Base-by-base conservation (phyloP, 2,888 invertebrate genomes). In the Mesoligia furuncula region DNA sequence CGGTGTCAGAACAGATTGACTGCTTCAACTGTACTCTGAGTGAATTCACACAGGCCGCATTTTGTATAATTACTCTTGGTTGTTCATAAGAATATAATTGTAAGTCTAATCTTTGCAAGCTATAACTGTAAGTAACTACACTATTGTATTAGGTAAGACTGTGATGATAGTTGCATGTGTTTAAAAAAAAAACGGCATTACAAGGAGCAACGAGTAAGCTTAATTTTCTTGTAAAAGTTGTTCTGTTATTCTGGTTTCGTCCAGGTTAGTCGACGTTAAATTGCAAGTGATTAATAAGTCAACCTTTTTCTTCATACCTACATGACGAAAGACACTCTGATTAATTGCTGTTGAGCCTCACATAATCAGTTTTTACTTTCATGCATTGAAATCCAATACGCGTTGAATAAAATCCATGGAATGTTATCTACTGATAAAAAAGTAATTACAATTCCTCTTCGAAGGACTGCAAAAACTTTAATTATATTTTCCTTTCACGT, bases 211-310 rank as follows among this genome's bases (percentile, higher is more conserved):
- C 24, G 6, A 57, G 15, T 59, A 20, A 73, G 51, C 59, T 79
- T 76, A 0, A 61, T 2, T 62, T 76, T 66, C 57, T 80, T 66
- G 62, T 70, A 75, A 78, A 85, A 74, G 68, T 72, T 67, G 81
- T 73, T 61, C 67, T 54, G 24, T 36, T 70, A 77, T 31, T 85
- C 69, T 81, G 31, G 76, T 76, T 85, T 70, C 68, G 36, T 42
- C 31, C 57, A 73, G 62, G 69, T 85, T 76, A 75, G 66, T 66
- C 61, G 79, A 73, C 48, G 2, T 59, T 17, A 62, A 42, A 54
- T 59, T 31, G 2, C 42, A 64, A 51, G 51, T 68, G 36, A 62
- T 66, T 64, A 59, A 67, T 73, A 68, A n/a, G 42, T 36, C 42
- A n/a, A 59, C 77, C 51, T 69, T 59, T 57, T 51, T 68, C 24